Evolutionary conservation across 1,140 invertebrate genomes (phyloP).

Genomic region (Sitodiplosis mosellana): DNA sequence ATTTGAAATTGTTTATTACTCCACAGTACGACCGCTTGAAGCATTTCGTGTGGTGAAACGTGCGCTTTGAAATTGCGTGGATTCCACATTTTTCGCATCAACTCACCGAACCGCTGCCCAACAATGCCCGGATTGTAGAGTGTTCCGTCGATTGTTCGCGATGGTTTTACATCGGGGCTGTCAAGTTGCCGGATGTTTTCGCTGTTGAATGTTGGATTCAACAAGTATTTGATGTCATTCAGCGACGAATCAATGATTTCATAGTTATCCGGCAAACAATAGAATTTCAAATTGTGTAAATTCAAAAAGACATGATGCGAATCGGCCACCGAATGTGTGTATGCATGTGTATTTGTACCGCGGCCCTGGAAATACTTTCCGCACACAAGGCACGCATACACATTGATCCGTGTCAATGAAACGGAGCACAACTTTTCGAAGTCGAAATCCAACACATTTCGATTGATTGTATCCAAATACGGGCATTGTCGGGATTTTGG

Average conservation of each 20-base stretch:
- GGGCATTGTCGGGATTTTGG: constrained; percentile 46
- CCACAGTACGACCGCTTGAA: constrained; percentile 96
- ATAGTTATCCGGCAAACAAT: constrained; percentile 98
- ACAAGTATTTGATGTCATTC: constrained; percentile 97
- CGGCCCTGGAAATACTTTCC: constrained; percentile 99
- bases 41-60: constrained; percentile 99
- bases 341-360: constrained; percentile 95
- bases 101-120: constrained; percentile 92
- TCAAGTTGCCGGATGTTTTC: constrained; percentile 61
- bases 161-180: constrained; percentile 49
- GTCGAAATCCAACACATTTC: constrained; percentile 96
- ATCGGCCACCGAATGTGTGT: constrained; percentile 94
- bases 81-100: constrained; percentile 98
- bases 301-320: constrained; percentile 97
- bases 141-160: constrained; percentile 89
- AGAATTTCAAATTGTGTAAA: constrained; percentile 92
- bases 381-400: constrained; percentile 99
- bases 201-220: constrained; percentile 89
- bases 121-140: constrained; percentile 92
- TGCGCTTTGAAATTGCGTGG: constrained; percentile 98
- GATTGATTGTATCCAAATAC: constrained; percentile 92
- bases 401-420: constrained; percentile 94
- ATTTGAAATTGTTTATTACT: constrained; percentile 97
- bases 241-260: constrained; percentile 94
- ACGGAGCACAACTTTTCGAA: constrained; percentile 99